Evolutionary conservation across 2,113 vertebrate species (phyloP), one percentile per base, ranked within the genome.

Genomic region (Micronisus gabar): DNA sequence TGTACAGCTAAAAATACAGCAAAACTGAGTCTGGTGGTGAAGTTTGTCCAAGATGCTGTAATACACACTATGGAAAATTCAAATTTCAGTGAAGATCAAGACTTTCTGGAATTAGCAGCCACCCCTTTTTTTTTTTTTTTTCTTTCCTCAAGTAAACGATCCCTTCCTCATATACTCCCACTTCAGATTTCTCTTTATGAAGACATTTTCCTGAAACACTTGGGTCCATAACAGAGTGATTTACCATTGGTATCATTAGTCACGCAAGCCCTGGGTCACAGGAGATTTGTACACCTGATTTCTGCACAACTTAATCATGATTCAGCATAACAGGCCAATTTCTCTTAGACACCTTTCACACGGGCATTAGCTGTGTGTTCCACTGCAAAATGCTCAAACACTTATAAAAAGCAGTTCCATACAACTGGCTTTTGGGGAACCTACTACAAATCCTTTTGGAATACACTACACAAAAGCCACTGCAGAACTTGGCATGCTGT

Each of bases 211-310:
- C 81, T 47, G 41, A 34, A 74, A 61, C 26, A 38, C 12, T 47
- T 7, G 15, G 47, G 61, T 40, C 61, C 58, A 30, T 40, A 48
- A 36, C 9, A 34, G 55, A 84, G 71, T 43, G 66, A 82, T 71
- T 85, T 40, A 72, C 65, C 65, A 36, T 5, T 72, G 84, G 47
- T 47, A 55, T 34, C 61, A 81, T 72, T 61, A 91, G 76, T 92
- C 92, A 91, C 36, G 23, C 81, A 67, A 68, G 82, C 72, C 80
- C 80, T 43, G 52, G 50, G 67, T 45, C 86, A 93, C 2, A 2
- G 87, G 26, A 84, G 81, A 43, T 75, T 48, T 70, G 81, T 23
- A 80, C 81, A 68, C 62, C 62, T 75, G 56, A 75, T 91, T 95
- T 75, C 87, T 72, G 56, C 67, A 36, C 81, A 72, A 61, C 56